phyloP scores from a whole-genome alignment of 2,113 vertebrate genomes.

The Stercorarius parasiticus region DNA sequence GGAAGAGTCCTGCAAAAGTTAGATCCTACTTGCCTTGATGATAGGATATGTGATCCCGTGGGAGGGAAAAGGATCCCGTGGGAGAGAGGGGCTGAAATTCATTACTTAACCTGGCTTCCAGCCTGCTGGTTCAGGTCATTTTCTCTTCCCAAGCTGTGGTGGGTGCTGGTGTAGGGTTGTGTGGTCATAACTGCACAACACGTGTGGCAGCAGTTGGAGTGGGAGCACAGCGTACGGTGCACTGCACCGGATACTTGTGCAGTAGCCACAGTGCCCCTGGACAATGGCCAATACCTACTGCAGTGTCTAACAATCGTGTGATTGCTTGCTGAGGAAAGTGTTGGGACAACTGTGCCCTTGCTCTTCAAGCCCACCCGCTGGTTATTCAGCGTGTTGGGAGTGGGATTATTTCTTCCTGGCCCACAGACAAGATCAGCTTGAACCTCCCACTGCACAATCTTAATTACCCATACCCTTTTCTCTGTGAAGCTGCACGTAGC shows the following conservation, averaged over 20 bases:
- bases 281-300: not conserved
- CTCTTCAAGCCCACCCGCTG: not conserved
- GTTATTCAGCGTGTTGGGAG: not conserved
- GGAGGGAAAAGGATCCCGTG: not conserved
- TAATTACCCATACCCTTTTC: not conserved
- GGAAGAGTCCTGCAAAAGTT: not conserved
- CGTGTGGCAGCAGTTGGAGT: fast-evolving
- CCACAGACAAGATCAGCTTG: not conserved
- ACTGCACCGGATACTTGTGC: not conserved
- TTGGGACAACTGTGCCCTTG: not conserved
- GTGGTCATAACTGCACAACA: fast-evolving
- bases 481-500: not conserved
- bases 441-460: not conserved
- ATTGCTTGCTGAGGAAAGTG: not conserved
- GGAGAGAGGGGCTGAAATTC: not conserved
- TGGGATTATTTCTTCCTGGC: constrained; percentile 30
- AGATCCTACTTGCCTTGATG: not conserved
- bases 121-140: not conserved
- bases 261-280: fast-evolving
- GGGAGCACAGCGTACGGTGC: fast-evolving
- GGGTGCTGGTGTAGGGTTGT: not conserved
- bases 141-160: not conserved
- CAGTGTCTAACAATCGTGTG: fast-evolving
- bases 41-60: not conserved
- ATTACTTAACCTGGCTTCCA: not conserved